phyloP scores from a whole-genome alignment of 2,113 vertebrate species.

The Erythrolamprus reginae region DNA sequence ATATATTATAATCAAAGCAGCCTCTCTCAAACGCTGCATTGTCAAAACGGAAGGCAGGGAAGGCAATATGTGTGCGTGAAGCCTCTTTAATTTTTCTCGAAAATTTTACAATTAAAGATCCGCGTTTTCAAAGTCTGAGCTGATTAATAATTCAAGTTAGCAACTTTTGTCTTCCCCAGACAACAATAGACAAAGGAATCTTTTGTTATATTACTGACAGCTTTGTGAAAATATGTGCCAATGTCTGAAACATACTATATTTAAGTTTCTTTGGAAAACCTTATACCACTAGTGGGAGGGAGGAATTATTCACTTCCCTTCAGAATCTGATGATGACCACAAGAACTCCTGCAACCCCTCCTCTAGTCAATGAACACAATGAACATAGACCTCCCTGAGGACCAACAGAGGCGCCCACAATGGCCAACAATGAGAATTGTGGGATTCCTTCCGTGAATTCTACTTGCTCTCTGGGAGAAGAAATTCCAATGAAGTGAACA shows the following conservation, averaged over 20 bases:
- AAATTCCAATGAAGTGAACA: background rate
- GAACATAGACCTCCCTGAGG: background rate
- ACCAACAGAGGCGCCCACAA: background rate
- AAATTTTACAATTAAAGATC: background rate
- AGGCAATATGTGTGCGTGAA: rapidly evolving
- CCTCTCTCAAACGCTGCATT: background rate
- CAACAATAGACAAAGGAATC: background rate
- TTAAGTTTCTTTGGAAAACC: background rate
- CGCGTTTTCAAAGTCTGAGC: background rate
- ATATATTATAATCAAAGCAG: conserved; percentile 18
- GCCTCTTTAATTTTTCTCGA: conserved; percentile 1
- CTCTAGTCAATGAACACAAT: background rate
- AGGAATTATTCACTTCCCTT: background rate
- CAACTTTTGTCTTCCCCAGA: background rate
- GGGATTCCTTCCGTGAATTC: background rate
- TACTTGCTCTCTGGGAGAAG: background rate
- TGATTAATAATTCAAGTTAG: background rate
- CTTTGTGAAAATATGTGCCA: background rate
- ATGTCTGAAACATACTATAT: conserved; percentile 25
- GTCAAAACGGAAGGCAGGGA: rapidly evolving
- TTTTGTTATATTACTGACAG: background rate
- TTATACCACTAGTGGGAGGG: rapidly evolving
- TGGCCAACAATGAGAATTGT: background rate
- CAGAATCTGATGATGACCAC: background rate
- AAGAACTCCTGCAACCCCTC: background rate